A percentile compares a stretch with the other conserved stretches of the same genome.
Conservation (phyloP, 2,888 invertebrate genomes). For the Sesia bembeciformis region DNA sequence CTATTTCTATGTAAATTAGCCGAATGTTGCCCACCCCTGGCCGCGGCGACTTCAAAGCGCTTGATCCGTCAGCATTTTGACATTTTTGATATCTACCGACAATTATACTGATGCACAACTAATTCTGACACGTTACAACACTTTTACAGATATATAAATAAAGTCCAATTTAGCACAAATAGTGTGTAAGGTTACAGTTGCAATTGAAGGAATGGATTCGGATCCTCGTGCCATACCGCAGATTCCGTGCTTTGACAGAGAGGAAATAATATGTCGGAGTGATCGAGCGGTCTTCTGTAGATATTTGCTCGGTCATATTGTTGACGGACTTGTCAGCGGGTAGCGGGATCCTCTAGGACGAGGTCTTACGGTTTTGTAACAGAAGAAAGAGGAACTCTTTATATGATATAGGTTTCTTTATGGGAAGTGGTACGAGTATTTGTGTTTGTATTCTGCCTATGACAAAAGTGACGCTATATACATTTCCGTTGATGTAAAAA, state of each 20-base stretch:
- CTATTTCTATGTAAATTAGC: slow-evolving; percentile 52
- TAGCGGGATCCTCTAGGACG: neutral
- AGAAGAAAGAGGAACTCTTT: no score
- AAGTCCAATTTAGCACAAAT: no score
- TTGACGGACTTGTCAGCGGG: neutral
- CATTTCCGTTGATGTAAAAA: no score
- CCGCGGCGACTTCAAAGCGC: slow-evolving; percentile 46
- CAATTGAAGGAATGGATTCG: slow-evolving; percentile 6
- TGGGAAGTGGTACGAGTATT: no score
- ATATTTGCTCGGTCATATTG: slow-evolving; percentile 6
- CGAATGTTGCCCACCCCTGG: slow-evolving; percentile 39
- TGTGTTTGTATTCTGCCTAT: no score
- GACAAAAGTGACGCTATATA: no score
- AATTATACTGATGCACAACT: slow-evolving; percentile 22
- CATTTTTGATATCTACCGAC: slow-evolving; percentile 69
- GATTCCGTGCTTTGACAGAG: slow-evolving; percentile 4
- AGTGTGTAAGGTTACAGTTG: neutral
- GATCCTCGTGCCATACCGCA: slow-evolving; percentile 15
- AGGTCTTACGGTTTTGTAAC: no score
- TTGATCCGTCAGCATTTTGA: slow-evolving; percentile 59
- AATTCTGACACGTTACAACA: neutral
- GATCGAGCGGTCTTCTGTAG: slow-evolving; percentile 4
- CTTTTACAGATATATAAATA: no score
- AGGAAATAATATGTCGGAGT: slow-evolving; percentile 15
- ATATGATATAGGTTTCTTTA: no score